A percentile compares a stretch with the other conserved stretches of the same genome.
phyloP scores from a whole-genome alignment of 2,888 invertebrate genomes.

The Epistrophe eligans region DNA sequence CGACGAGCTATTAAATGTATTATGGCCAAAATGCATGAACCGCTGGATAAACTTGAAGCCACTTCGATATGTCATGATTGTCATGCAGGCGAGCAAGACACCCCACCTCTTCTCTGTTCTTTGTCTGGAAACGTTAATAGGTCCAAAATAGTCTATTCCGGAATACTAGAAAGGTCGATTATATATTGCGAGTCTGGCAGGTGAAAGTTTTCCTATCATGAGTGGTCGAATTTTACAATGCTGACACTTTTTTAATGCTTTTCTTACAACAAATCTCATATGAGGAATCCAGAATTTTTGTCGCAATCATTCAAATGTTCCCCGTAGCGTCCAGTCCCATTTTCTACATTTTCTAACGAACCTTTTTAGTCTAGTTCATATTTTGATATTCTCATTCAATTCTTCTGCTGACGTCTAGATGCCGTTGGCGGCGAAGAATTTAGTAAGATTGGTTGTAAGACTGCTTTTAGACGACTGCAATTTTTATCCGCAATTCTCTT shows the following conservation, averaged over 20 bases:
- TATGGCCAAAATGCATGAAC: slow-evolving; percentile 40
- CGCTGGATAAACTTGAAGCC: slow-evolving; percentile 24
- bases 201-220: background rate
- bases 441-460: too few relatives aligned
- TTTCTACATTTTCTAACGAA: too few relatives aligned
- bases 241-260: background rate
- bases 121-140: slow-evolving; percentile 1
- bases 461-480: too few relatives aligned
- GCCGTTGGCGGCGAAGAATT: too few relatives aligned
- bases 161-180: slow-evolving; percentile 5
- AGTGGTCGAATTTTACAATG: background rate
- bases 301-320: too few relatives aligned
- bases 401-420: too few relatives aligned
- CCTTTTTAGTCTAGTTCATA: too few relatives aligned
- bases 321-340: too few relatives aligned
- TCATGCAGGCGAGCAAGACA: slow-evolving; percentile 56
- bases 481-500: too few relatives aligned
- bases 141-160: slow-evolving; percentile 48
- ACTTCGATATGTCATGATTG: slow-evolving; percentile 50
- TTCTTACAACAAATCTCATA: background rate
- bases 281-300: background rate
- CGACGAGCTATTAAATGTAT: slow-evolving; percentile 28
- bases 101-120: slow-evolving; percentile 46
- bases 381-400: too few relatives aligned
- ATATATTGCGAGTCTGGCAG: background rate